Percentiles rank a stretch among this genome's conserved stretches.
phyloP scores from a whole-genome alignment of 2,113 vertebrate species.

The Lathamus discolor region DNA sequence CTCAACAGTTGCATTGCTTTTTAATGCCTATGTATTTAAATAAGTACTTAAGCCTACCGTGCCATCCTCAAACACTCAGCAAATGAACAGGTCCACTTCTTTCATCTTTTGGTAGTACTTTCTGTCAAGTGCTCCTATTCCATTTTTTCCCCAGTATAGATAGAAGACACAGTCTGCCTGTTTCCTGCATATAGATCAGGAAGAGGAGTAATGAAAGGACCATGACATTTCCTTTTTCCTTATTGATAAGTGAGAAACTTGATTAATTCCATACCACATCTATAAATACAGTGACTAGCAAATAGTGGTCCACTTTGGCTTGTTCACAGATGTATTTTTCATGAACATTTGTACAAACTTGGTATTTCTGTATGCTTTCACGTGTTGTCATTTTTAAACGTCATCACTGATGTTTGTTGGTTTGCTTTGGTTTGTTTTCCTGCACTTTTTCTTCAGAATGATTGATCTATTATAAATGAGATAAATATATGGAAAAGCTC shows the following conservation, averaged over 20 bases:
- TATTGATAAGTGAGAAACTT: background rate
- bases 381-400: background rate
- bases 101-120: background rate
- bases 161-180: background rate
- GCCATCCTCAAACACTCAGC: background rate
- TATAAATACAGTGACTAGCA: background rate
- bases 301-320: background rate
- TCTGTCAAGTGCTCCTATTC: background rate
- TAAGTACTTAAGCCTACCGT: background rate
- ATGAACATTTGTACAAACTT: background rate
- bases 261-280: background rate
- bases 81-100: background rate
- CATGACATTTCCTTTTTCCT: background rate
- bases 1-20: background rate
- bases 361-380: background rate
- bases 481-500: background rate
- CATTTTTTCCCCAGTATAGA: background rate
- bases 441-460: background rate
- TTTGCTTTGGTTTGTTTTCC: background rate
- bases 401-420: background rate
- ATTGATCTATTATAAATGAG: background rate
- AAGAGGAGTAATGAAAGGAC: background rate
- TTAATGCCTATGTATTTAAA: background rate
- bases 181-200: background rate
- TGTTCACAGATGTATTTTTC: rapidly evolving